Evolutionary conservation across 2,797 vertebrate genomes (phyloP).

Genomic region (Micromesistius poutassou): DNA sequence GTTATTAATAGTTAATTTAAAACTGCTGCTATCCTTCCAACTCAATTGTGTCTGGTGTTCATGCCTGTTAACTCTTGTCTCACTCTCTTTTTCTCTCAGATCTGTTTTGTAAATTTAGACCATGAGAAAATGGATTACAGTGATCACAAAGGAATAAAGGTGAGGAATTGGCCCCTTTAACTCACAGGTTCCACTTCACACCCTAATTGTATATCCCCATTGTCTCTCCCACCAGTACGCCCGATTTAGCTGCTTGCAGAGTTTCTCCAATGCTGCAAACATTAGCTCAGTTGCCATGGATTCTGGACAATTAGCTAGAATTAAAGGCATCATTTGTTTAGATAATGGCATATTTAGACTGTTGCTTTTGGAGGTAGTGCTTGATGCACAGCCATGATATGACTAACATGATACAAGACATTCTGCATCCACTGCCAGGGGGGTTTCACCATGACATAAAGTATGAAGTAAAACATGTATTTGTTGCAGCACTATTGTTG

Average conservation of each 20-base stretch:
- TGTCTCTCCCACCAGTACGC: neutral
- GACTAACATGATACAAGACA: conserved; percentile 11
- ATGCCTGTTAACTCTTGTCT: neutral
- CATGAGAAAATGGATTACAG: conserved; percentile 72
- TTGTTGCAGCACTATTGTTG: neutral
- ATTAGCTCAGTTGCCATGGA: conserved; percentile 55
- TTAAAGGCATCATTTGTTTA: conserved; percentile 54
- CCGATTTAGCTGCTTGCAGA: neutral
- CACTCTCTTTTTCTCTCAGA: conserved; percentile 64
- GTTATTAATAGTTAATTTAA: neutral
- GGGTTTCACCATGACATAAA: neutral
- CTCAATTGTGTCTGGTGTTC: neutral
- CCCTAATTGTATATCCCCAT: neutral
- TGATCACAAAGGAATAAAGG: conserved; percentile 82
- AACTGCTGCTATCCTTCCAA: neutral
- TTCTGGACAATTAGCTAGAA: conserved; percentile 55
- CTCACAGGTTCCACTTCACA: neutral
- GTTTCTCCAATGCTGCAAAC: conserved; percentile 22
- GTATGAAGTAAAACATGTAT: neutral
- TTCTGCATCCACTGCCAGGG: conserved; percentile 1
- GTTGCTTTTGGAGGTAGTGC: conserved; percentile 31
- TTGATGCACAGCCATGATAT: conserved; percentile 38
- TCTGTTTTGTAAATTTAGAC: conserved; percentile 93
- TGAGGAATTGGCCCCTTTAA: conserved; percentile 53
- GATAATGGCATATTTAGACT: conserved; percentile 49